Base-by-base conservation (phyloP, 1,140 invertebrate species). In the Tenebrio molitor region DNA sequence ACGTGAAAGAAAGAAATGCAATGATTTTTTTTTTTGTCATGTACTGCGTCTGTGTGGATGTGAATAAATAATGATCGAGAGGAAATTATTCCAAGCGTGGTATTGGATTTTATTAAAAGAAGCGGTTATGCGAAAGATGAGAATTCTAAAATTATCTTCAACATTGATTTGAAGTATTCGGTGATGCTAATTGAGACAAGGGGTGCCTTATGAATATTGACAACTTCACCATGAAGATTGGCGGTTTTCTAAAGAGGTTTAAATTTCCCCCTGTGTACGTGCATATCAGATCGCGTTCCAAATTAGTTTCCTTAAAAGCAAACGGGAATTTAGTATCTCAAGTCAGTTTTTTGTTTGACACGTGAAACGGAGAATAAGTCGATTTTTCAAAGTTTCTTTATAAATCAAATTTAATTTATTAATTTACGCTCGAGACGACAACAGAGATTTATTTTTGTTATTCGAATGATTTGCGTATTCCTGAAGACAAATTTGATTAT, bases 221-320 rank as follows among this genome's bases (percentile, higher is more conserved):
- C 29, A 33, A 33, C 7, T 39, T 39, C 5, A 7, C 36, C 2
- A 39, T 39, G 5, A 39, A 39, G 36, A 39, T 39, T 39, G 36
- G 36, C n/a, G 36, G 5, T 39, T 39, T 39, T 39, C 4, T 39
- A 39, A 39, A 5, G 36, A 39, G 36, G 36, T 39, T 12, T 39
- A 7, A 12, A 39, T 39, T 39, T 12, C 36, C 4, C 29, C 29
- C 29, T 33, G n/a, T n/a, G n/a, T 33, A 33, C 29, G 29, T 33
- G 29, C 29, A 33, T 10, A 33, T 33, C 29, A 33, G 10, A 39
- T 12, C 36, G 4, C 36, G 4, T 12, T 8, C 36, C 12, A 8
- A 39, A 39, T 39, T 39, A 12, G 36, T 39, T 39, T 7, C 36
- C 36, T 39, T 39, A 39, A 39, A 39, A 39, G 36, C 36, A 39